phyloP scores from a whole-genome alignment of 2,113 vertebrate genomes.

The Psilopogon haemacephalus region DNA sequence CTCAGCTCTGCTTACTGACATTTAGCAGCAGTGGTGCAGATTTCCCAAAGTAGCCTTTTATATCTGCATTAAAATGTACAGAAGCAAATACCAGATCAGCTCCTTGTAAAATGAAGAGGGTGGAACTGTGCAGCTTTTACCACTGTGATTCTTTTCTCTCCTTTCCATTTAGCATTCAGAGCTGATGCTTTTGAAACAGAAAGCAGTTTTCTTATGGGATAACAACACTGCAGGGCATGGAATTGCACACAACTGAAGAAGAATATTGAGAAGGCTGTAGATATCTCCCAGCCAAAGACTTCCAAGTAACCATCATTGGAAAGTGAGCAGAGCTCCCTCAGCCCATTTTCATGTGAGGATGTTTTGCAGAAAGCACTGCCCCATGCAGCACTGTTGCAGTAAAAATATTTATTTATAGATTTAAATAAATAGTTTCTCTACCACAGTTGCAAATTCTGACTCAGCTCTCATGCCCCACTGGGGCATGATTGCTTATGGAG shows the following conservation, averaged over 20 bases:
- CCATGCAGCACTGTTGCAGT: neutral
- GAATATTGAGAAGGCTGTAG: slow-evolving; percentile 71
- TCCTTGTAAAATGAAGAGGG: slow-evolving; percentile 65
- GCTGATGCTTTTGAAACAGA: slow-evolving; percentile 69
- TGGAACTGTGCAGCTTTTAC: slow-evolving; percentile 48
- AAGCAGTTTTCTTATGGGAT: slow-evolving; percentile 72
- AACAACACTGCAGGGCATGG: slow-evolving; percentile 53
- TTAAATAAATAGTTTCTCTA: slow-evolving; percentile 5
- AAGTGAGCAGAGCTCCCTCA: slow-evolving; percentile 44
- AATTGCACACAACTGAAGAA: slow-evolving; percentile 72
- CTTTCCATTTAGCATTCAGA: slow-evolving; percentile 72
- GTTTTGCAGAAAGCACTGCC: slow-evolving; percentile 59
- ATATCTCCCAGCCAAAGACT: slow-evolving; percentile 68
- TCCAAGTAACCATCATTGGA: slow-evolving; percentile 59
- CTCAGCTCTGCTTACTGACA: slow-evolving; percentile 50
- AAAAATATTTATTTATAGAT: slow-evolving; percentile 59
- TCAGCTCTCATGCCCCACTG: neutral
- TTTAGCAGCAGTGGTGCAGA: slow-evolving; percentile 67
- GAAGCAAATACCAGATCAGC: slow-evolving; percentile 60
- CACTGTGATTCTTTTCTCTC: slow-evolving; percentile 67
- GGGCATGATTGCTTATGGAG: neutral
- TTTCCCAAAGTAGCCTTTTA: slow-evolving; percentile 72
- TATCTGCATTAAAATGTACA: slow-evolving; percentile 69
- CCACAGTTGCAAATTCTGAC: slow-evolving; percentile 8
- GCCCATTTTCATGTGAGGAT: slow-evolving; percentile 58